These are phyloP conservation scores for Zaprionus nigranus DNA, from an alignment of 1,140 invertebrate species.

Conservation along the genomic window DNA sequence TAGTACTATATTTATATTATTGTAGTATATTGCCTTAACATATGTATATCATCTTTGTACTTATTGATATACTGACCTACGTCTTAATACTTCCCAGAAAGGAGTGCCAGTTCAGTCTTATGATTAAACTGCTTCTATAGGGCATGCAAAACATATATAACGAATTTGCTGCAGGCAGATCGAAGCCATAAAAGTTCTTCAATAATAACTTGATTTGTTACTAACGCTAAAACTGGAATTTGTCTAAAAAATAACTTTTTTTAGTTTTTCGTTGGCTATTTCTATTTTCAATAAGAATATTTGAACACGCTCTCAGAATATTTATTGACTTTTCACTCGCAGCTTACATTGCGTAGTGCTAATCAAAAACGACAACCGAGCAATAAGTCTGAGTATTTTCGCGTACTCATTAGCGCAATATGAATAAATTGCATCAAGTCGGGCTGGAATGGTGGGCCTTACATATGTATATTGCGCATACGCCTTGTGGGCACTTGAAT, in stretches of 20 bases:
- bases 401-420: slow-evolving; percentile 3
- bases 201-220: neutral
- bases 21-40: too few relatives aligned
- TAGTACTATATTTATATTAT: neutral
- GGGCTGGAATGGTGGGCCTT: slow-evolving; percentile 1
- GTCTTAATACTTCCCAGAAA: too few relatives aligned
- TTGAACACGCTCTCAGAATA: neutral
- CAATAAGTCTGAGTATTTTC: slow-evolving; percentile 1
- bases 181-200: neutral
- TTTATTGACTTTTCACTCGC: slow-evolving; percentile 5
- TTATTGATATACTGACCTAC: neutral
- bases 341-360: neutral
- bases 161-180: neutral
- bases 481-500: slow-evolving; percentile 13
- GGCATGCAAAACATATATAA: neutral
- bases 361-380: neutral
- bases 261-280: neutral
- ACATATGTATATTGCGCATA: slow-evolving; percentile 6
- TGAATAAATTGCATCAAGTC: slow-evolving; percentile 18
- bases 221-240: too few relatives aligned
- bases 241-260: neutral
- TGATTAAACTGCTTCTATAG: neutral
- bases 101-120: too few relatives aligned
- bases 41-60: neutral
- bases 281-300: neutral